Conservation (phyloP, 2,113 vertebrate genomes). For the Lampris megalopsis region DNA sequence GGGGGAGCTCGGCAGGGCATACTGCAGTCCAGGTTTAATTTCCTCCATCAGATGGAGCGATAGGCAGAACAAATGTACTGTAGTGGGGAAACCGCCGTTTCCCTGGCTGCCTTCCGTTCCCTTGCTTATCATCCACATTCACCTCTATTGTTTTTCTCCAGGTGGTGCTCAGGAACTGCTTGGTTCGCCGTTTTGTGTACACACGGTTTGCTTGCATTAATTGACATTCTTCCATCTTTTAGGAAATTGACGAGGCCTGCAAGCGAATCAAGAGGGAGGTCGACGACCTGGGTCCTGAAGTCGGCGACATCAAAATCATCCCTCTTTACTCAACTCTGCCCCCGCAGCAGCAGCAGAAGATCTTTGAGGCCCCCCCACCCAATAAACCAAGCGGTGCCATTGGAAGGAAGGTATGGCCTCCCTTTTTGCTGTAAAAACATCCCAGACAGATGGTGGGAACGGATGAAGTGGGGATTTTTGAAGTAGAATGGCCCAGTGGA, state of each 20-base stretch:
- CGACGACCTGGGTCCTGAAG: slow-evolving; percentile 94
- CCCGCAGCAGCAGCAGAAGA: slow-evolving; percentile 95
- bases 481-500: slow-evolving; percentile 18
- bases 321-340: slow-evolving; percentile 96
- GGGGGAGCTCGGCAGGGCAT: slow-evolving; percentile 76
- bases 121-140: slow-evolving; percentile 21
- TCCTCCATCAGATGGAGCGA: slow-evolving; percentile 80
- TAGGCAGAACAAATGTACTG: slow-evolving; percentile 79
- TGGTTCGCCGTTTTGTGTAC: slow-evolving; percentile 36
- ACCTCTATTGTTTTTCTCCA: slow-evolving; percentile 62
- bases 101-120: slow-evolving; percentile 28
- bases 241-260: slow-evolving; percentile 99
- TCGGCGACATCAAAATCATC: slow-evolving; percentile 98
- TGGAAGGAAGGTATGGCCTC: slow-evolving; percentile 90
- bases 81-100: slow-evolving; percentile 67
- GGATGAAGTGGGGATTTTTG: slow-evolving; percentile 14
- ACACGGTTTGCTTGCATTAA: slow-evolving; percentile 43
- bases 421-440: slow-evolving; percentile 32
- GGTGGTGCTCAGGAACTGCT: slow-evolving; percentile 49
- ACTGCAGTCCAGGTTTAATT: slow-evolving; percentile 80
- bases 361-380: slow-evolving; percentile 96
- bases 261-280: slow-evolving; percentile 98
- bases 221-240: slow-evolving; percentile 53
- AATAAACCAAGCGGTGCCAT: slow-evolving; percentile 93
- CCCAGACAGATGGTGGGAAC: neutral